phyloP scores from a whole-genome alignment of 2,797 vertebrate species.

The Arrhamphus sclerolepis region DNA sequence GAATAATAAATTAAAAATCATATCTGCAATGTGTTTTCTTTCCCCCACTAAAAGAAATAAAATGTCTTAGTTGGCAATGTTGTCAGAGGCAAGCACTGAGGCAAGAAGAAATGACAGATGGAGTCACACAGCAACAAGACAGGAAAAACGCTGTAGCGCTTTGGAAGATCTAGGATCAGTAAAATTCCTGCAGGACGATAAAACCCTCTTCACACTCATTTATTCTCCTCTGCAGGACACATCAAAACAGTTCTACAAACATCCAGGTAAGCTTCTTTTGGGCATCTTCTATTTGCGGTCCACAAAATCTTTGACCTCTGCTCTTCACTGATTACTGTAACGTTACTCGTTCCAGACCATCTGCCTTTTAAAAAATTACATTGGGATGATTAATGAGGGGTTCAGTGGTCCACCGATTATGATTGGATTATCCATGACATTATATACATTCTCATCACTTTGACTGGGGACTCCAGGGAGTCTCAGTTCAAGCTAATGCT shows the following conservation, averaged over 20 bases:
- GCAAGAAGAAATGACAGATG: conserved; percentile 18
- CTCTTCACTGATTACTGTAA: conserved; percentile 50
- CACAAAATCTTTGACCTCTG: conserved; percentile 53
- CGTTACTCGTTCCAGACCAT: conserved; percentile 62
- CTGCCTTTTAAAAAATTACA: conserved; percentile 79
- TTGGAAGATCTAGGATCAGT: conserved; percentile 74
- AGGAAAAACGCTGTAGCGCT: conserved; percentile 41
- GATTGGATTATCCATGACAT: conserved; percentile 77
- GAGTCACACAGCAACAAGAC: background rate
- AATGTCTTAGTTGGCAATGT: no score
- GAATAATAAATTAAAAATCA: no score
- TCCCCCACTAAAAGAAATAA: no score
- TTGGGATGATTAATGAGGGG: conserved; percentile 78
- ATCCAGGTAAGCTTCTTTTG: conserved; percentile 24
- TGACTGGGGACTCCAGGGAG: conserved; percentile 68
- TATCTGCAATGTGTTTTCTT: no score
- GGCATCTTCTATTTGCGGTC: conserved; percentile 30
- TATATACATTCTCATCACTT: conserved; percentile 75
- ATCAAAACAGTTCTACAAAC: background rate
- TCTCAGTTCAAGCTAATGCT: conserved; percentile 63
- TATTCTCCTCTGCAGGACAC: conserved; percentile 23
- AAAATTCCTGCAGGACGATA: conserved; percentile 63
- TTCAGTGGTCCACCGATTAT: conserved; percentile 53
- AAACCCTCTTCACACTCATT: background rate
- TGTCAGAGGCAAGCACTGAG: conserved; percentile 9